Conservation (phyloP, 2,888 invertebrate genomes). For the Tenthredo livida region DNA sequence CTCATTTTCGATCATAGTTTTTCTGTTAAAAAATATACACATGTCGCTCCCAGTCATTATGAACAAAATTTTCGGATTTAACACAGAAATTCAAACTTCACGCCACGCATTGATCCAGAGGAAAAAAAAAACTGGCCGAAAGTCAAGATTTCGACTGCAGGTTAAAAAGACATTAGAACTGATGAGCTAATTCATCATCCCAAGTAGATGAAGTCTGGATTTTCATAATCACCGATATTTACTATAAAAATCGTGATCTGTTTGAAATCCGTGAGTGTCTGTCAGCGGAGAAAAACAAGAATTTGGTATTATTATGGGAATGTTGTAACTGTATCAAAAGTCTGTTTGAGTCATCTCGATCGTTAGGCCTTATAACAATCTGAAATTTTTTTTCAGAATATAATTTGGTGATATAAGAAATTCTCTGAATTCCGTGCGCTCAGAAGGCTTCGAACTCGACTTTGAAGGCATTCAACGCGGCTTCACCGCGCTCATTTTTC, state of each 20-base stretch:
- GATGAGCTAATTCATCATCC: neutral
- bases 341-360: neutral
- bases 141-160: too few species aligned
- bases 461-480: neutral
- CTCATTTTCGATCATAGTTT: conserved; percentile 7
- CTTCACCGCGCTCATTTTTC: neutral
- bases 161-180: too few species aligned
- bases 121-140: too few species aligned
- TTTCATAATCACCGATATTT: neutral
- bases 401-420: neutral
- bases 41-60: neutral
- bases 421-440: neutral
- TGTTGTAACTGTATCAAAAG: neutral
- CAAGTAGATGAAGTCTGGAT: neutral
- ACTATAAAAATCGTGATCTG: too few species aligned
- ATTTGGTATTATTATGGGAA: neutral
- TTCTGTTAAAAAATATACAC: neutral
- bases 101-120: too few species aligned
- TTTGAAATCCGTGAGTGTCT: too few species aligned
- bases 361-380: neutral
- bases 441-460: neutral
- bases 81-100: neutral
- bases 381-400: neutral
- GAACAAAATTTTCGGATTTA: neutral
- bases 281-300: neutral